Percentiles rank a stretch among this genome's conserved stretches.
phyloP scores from a whole-genome alignment of 2,113 vertebrate species.

The Callorhinus ursinus region DNA sequence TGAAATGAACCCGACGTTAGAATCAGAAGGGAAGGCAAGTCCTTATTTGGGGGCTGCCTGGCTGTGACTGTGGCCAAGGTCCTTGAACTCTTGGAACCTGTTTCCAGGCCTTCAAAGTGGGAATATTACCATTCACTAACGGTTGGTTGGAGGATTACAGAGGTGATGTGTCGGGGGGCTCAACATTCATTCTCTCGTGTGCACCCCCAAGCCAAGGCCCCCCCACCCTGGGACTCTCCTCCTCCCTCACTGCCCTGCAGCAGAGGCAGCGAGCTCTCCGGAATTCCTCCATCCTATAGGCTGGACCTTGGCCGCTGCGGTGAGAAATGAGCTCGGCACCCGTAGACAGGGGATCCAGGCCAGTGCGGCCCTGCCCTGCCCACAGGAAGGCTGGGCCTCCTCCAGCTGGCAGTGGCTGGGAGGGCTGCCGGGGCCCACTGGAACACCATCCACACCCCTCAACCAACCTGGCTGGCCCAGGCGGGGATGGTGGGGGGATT shows the following conservation, averaged over 20 bases:
- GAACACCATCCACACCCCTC: background rate
- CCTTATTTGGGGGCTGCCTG: background rate
- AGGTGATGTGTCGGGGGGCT: background rate
- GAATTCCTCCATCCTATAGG: background rate
- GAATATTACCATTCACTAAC: rapidly evolving
- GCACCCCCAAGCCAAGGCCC: background rate
- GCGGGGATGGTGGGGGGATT: background rate
- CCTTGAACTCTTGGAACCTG: background rate
- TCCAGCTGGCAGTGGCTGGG: background rate
- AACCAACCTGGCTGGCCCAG: background rate
- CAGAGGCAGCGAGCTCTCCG: background rate
- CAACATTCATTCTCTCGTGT: background rate
- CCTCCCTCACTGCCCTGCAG: background rate
- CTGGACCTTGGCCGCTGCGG: background rate
- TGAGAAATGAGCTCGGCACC: background rate
- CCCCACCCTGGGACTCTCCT: background rate
- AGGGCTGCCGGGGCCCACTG: background rate
- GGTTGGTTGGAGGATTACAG: background rate
- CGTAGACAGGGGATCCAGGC: background rate
- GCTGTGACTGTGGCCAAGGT: background rate
- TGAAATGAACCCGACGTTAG: background rate
- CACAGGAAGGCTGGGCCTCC: background rate
- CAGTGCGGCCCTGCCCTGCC: background rate
- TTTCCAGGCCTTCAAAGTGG: background rate
- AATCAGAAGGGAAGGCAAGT: background rate